phyloP scores from a whole-genome alignment of 2,797 vertebrate species.

The Lophotriccus pileatus region DNA sequence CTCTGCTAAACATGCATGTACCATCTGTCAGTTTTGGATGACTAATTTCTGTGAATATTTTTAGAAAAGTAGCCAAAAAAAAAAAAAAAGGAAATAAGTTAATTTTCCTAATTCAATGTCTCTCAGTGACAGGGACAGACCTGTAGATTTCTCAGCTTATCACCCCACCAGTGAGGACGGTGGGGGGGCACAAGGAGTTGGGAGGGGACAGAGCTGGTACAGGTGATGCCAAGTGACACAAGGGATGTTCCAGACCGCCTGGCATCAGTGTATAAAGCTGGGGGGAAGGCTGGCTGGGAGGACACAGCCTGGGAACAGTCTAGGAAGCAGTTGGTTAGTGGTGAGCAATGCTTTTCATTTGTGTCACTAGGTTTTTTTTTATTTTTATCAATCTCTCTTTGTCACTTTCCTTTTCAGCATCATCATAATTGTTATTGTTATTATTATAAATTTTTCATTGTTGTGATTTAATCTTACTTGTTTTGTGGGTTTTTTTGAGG shows the following conservation, averaged over 20 bases:
- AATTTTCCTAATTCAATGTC: not conserved
- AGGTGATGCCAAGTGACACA: not conserved
- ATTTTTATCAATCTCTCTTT: not conserved
- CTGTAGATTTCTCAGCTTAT: too few species aligned
- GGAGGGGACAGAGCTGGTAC: not conserved
- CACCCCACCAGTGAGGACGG: not conserved
- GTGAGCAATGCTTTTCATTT: not conserved
- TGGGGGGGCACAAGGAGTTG: not conserved
- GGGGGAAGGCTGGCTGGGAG: not conserved
- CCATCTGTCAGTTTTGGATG: not conserved
- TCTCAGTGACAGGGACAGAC: too few species aligned
- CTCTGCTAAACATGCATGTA: not conserved
- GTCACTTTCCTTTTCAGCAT: not conserved
- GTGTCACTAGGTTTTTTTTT: not conserved
- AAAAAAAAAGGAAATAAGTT: not conserved
- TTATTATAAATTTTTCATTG: too few species aligned
- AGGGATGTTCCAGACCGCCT: not conserved
- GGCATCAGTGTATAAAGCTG: rapidly evolving
- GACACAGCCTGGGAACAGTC: too few species aligned
- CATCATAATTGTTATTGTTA: rapidly evolving
- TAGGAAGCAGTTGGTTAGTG: too few species aligned
- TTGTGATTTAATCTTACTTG: not conserved
- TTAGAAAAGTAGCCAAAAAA: not conserved
- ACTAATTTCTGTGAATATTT: not conserved
- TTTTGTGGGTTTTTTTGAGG: not conserved